A percentile compares a stretch with the other conserved stretches of the same genome.
These are phyloP conservation scores for Drosophila neoperkinsi DNA, from an alignment of 2,888 invertebrate species.

Conservation along the genomic window DNA sequence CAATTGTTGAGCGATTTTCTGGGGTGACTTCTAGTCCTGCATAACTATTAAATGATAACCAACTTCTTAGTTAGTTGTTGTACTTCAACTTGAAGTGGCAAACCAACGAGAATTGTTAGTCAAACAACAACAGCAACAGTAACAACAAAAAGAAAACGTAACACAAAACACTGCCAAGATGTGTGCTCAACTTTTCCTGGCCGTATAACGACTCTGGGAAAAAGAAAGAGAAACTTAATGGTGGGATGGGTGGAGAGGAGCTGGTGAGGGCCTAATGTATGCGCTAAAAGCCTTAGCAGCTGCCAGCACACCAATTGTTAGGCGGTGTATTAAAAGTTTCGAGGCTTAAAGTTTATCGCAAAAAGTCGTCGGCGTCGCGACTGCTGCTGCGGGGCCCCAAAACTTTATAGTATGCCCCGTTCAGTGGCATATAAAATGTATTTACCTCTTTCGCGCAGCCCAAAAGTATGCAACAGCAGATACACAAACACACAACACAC, in stretches of 20 bases:
- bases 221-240: slow-evolving; percentile 16
- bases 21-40: neutral
- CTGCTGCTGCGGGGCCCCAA: slow-evolving; percentile 33
- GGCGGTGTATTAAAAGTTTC: slow-evolving; percentile 75
- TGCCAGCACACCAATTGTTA: slow-evolving; percentile 58
- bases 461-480: slow-evolving; percentile 60
- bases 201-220: slow-evolving; percentile 21
- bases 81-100: slow-evolving; percentile 37
- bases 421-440: slow-evolving; percentile 58
- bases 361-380: slow-evolving; percentile 13
- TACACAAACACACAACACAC: slow-evolving; percentile 27
- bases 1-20: neutral
- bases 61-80: slow-evolving; percentile 14
- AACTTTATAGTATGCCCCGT: slow-evolving; percentile 48
- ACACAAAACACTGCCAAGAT: slow-evolving; percentile 51
- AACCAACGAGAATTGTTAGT: slow-evolving; percentile 54
- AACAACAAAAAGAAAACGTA: slow-evolving; percentile 31
- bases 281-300: slow-evolving; percentile 68
- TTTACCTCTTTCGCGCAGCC: slow-evolving; percentile 61
- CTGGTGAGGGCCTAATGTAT: slow-evolving; percentile 54
- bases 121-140: slow-evolving; percentile 33
- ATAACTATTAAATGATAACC: slow-evolving; percentile 14
- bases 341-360: slow-evolving; percentile 67
- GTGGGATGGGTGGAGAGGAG: neutral
- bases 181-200: slow-evolving; percentile 50